Evolutionary conservation across 1,140 invertebrate genomes (phyloP).

Genomic region (Portunus trituberculatus): DNA sequence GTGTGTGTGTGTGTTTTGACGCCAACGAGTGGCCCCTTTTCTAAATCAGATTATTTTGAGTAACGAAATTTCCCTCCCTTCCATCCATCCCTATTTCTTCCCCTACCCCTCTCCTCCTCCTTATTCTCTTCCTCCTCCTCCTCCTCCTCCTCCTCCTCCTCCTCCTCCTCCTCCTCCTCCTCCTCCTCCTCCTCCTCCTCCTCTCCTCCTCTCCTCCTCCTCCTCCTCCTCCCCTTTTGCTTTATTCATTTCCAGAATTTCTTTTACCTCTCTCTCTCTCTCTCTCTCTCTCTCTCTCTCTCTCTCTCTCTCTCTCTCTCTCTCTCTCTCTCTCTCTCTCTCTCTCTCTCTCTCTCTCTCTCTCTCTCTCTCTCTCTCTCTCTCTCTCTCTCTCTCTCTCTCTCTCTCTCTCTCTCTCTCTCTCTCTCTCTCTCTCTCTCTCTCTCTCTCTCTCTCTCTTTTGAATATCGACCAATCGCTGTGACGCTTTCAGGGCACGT

Average conservation of each 20-base stretch:
- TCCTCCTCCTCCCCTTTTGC: background rate
- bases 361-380: too few species aligned
- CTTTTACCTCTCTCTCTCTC: slow-evolving; percentile 7
- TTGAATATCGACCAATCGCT: slow-evolving; percentile 54
- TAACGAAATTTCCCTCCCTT: background rate
- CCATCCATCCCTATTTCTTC: background rate
- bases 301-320: too few species aligned
- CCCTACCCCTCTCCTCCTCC: background rate
- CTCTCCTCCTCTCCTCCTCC: too few species aligned
- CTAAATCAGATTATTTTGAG: slow-evolving; percentile 24
- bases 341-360: too few species aligned
- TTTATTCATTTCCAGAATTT: background rate
- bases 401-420: background rate
- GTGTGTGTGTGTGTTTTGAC: background rate
- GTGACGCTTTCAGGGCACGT: background rate
- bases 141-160: background rate
- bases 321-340: too few species aligned
- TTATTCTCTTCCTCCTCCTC: too few species aligned
- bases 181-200: slow-evolving; percentile 3
- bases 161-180: background rate
- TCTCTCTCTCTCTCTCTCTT: slow-evolving; percentile 31
- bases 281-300: background rate
- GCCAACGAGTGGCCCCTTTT: background rate
- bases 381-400: too few species aligned
- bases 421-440: background rate